Base-by-base conservation (phyloP, 2,113 vertebrate species). In the Ochotona princeps region DNA sequence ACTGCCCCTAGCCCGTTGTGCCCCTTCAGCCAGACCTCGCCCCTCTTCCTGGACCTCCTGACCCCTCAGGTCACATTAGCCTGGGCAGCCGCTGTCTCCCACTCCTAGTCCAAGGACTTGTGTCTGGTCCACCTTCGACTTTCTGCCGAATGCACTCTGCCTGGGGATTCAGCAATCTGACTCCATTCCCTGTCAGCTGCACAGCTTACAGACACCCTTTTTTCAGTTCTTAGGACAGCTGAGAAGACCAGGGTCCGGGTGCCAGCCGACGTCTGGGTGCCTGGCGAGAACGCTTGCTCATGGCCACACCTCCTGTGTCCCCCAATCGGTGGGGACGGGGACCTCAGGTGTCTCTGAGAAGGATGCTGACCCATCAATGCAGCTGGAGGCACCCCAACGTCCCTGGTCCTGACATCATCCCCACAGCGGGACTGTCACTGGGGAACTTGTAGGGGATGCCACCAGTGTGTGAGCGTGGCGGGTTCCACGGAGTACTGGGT, bases 161-260 rank as follows among this genome's bases (percentile, higher is more conserved):
- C 0, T 1, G 28, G 8, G 7, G 14, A 7, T 32, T 6, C 60
- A 12, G 11, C 60, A 32, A 4, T 9, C 69, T 23, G 65, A 57
- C 30, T 23, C 13, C 23, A 0, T 26, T 14, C 3, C 5, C 65
- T 30, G 8, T 2, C 4, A 23, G 13, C 20, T 3, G 20, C 9
- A 47, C 2, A 13, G 21, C 30, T 69, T 26, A 2, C 18, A 21
- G 13, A 83, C 30, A 51, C 18, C 7, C 5, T 17, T 25, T 9
- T 51, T 30, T 15, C 30, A 38, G 47, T 57, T 54, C n/a, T 5
- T 35, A 18, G 63, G 51, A 44, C 38, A 44, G 38, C 6, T 44
- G 38, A 6, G 38, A 44, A 44, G 38, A 44, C 6, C 38, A 1
- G 0, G 35, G 9, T 25, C 26, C 28, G 14, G 72, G 63, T 2